phyloP scores from a whole-genome alignment of 2,888 invertebrate genomes.

The Torymus tubicola region DNA sequence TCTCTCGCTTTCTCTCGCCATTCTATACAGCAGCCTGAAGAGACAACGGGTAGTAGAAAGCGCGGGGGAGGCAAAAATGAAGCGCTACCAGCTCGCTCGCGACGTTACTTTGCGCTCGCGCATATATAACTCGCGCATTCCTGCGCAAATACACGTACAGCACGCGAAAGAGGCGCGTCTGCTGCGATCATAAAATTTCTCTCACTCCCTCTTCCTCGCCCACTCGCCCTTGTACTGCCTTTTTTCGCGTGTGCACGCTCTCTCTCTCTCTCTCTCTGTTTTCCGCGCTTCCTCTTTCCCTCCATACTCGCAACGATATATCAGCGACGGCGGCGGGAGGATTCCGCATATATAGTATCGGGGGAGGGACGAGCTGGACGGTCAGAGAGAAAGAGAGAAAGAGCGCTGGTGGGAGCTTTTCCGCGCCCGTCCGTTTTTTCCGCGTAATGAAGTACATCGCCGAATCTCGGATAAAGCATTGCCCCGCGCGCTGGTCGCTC shows the following conservation, averaged over 20 bases:
- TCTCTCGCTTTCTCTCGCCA: too few species aligned
- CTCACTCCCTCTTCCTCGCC: not conserved
- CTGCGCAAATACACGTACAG: slow-evolving; percentile 5
- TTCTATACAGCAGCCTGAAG: not conserved
- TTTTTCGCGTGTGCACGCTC: not conserved
- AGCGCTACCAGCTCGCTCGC: not conserved
- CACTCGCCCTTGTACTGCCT: slow-evolving; percentile 4
- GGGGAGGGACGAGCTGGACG: not conserved
- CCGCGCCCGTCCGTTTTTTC: slow-evolving; percentile 42
- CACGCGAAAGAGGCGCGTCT: slow-evolving; percentile 20
- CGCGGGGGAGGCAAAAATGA: slow-evolving; percentile 12
- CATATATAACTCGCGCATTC: slow-evolving; percentile 23
- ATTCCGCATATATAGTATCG: slow-evolving; percentile 46
- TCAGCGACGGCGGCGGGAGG: slow-evolving; percentile 37
- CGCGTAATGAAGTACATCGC: slow-evolving; percentile 53
- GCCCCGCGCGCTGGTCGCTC: not conserved
- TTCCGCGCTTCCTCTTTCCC: slow-evolving; percentile 27
- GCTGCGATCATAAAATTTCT: slow-evolving; percentile 49
- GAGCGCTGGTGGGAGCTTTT: slow-evolving; percentile 6
- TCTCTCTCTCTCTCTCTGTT: slow-evolving; percentile 25
- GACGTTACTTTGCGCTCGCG: slow-evolving; percentile 21
- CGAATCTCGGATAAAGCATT: slow-evolving; percentile 52
- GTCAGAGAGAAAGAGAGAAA: slow-evolving; percentile 10
- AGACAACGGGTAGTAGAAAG: not conserved
- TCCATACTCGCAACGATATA: slow-evolving; percentile 39